Evolutionary conservation across 37 sponge, comb jelly and placozoan genomes (phyloP).

Genomic region (Theonella swinhoei): DNA sequence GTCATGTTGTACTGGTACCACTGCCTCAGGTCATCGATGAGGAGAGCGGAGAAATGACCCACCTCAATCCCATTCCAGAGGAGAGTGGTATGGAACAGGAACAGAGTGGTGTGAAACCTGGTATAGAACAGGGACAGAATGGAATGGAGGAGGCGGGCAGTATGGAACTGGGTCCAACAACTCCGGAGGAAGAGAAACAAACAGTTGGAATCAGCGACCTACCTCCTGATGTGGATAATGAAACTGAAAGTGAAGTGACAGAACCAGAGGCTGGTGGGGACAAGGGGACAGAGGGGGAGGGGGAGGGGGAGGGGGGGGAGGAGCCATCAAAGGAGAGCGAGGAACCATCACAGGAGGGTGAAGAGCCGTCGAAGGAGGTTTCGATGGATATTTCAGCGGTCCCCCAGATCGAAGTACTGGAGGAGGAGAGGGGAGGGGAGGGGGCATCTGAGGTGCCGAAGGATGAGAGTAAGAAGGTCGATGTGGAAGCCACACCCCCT

Average conservation of each 20-base stretch:
- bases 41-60: background rate
- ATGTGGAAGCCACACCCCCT: background rate
- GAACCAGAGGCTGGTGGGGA: background rate
- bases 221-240: background rate
- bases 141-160: background rate
- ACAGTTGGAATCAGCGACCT: background rate
- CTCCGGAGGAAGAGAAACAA: background rate
- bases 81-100: slow-evolving; percentile 1
- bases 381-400: background rate
- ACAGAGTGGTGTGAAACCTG: background rate
- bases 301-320: background rate
- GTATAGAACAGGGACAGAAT: background rate
- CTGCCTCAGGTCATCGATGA: background rate
- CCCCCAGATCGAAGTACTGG: background rate
- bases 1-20: background rate
- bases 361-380: background rate
- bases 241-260: background rate
- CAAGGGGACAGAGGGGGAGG: slow-evolving; percentile 3
- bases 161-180: background rate
- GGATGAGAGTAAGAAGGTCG: slow-evolving; percentile 3
- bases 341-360: slow-evolving; percentile 19
- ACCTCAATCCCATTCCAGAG: slow-evolving; percentile 27
- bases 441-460: background rate
- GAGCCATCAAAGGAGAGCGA: background rate
- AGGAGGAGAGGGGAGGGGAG: slow-evolving; percentile 14